These are phyloP conservation scores for Lycophotia porphyrea DNA, from an alignment of 2,888 invertebrate species.

Conservation along the genomic window DNA sequence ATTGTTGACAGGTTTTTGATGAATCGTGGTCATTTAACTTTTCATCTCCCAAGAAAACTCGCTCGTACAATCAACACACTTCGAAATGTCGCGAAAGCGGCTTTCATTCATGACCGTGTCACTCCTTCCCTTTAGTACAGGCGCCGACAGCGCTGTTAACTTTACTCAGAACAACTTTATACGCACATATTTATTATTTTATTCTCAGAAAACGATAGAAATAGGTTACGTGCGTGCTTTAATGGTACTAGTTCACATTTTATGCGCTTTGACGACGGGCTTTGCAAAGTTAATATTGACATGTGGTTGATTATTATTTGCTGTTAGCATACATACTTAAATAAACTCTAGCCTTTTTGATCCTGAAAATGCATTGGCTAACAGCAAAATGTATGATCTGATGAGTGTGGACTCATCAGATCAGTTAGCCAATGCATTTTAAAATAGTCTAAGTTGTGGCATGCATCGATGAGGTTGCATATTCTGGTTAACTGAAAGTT, in stretches of 20 bases:
- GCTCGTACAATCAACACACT: constrained; percentile 32
- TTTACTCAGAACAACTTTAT: constrained; percentile 31
- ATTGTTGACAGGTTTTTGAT: constrained; percentile 2
- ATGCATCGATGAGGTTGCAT: not conserved
- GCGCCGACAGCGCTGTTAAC: constrained; percentile 21
- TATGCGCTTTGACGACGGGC: not conserved
- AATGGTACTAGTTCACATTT: constrained; percentile 18
- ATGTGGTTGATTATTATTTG: constrained; percentile 8
- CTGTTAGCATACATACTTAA: not conserved
- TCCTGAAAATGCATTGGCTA: too few species aligned
- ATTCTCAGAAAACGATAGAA: constrained; percentile 31
- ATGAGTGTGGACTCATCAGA: too few species aligned
- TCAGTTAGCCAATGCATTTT: not conserved
- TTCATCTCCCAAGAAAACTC: constrained; percentile 33
- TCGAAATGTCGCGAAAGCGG: constrained; percentile 72
- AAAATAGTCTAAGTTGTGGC: not conserved
- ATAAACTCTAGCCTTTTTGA: not conserved
- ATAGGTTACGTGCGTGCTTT: constrained; percentile 33
- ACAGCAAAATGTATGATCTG: too few species aligned
- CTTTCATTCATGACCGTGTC: constrained; percentile 75
- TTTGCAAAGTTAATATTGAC: constrained; percentile 8
- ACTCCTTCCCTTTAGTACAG: constrained; percentile 60
- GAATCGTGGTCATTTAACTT: constrained; percentile 41
- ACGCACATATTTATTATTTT: constrained; percentile 29
- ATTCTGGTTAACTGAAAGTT: not conserved